A percentile compares a stretch with the other conserved stretches of the same genome.
phyloP scores from a whole-genome alignment of 2,113 vertebrate genomes.

The Pavo muticus region DNA sequence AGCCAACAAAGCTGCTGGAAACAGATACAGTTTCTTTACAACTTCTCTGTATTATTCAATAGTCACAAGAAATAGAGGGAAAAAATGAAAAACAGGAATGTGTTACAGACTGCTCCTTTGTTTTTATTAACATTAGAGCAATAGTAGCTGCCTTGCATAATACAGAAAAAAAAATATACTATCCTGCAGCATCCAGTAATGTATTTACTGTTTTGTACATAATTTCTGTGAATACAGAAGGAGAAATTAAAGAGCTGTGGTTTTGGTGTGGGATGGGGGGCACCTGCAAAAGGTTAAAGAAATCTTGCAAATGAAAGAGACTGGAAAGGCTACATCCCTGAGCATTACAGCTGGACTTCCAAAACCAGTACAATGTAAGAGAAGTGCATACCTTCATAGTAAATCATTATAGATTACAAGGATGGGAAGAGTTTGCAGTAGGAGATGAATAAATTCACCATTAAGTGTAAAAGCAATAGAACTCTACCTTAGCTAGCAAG shows the following conservation, averaged over 20 bases:
- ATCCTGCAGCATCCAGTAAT: not conserved
- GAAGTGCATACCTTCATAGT: not conserved
- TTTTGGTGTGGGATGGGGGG: not conserved
- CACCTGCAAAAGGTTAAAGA: not conserved
- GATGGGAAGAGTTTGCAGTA: rapidly evolving
- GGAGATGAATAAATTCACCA: not conserved
- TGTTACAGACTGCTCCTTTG: not conserved
- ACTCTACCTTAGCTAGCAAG: not conserved
- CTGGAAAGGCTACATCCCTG: not conserved
- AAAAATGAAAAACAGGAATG: not conserved
- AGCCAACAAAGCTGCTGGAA: not conserved
- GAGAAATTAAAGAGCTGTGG: not conserved
- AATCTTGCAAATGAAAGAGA: not conserved
- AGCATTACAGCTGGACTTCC: not conserved
- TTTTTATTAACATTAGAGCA: constrained; percentile 16
- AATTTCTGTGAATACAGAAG: not conserved
- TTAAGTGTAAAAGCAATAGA: not conserved
- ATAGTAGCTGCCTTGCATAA: not conserved
- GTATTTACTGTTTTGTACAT: not conserved
- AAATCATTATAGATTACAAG: not conserved
- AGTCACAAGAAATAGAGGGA: not conserved
- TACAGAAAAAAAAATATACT: not conserved
- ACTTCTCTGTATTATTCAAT: not conserved
- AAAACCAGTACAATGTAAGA: not conserved
- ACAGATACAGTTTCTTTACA: not conserved